Evolutionary conservation across 53 echinoderm and acorn worm genomes (phyloP).

Genomic region (Astropecten irregularis): DNA sequence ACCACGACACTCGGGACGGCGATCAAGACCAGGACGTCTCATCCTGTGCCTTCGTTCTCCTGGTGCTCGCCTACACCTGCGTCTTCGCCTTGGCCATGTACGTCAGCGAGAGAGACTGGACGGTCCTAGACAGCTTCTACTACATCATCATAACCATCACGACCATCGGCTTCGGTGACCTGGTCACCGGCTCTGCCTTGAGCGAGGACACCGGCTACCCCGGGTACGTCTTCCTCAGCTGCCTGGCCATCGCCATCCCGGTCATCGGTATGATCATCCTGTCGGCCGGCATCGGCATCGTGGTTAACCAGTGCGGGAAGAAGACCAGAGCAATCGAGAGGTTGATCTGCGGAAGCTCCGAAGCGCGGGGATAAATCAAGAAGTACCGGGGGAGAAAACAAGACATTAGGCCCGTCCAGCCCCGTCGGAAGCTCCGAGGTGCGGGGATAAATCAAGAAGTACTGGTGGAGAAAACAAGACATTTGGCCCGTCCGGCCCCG

Average conservation of each 20-base stretch:
- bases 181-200: neutral
- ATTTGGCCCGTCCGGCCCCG: no score
- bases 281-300: conserved; percentile 24
- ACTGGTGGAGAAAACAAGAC: no score
- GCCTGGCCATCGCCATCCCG: conserved; percentile 11
- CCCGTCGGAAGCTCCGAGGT: conserved; percentile 7
- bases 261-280: conserved; percentile 24
- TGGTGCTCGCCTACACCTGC: conserved; percentile 6
- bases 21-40: neutral
- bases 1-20: neutral
- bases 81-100: neutral
- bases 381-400: no score
- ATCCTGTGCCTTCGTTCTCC: neutral
- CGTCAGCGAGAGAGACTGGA: neutral
- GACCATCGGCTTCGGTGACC: conserved; percentile 42
- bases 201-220: neutral
- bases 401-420: no score
- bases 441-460: conserved; percentile 6
- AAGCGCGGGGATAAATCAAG: conserved; percentile 13
- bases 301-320: conserved; percentile 29
- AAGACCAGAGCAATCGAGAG: conserved; percentile 12
- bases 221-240: neutral
- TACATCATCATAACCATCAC: conserved; percentile 52
- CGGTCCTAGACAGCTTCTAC: conserved; percentile 22
- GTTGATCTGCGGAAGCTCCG: conserved; percentile 15